Percentiles rank a stretch among this genome's conserved stretches.
Evolutionary conservation across 2,797 vertebrate genomes (phyloP).

Genomic region (Helarctos malayanus): DNA sequence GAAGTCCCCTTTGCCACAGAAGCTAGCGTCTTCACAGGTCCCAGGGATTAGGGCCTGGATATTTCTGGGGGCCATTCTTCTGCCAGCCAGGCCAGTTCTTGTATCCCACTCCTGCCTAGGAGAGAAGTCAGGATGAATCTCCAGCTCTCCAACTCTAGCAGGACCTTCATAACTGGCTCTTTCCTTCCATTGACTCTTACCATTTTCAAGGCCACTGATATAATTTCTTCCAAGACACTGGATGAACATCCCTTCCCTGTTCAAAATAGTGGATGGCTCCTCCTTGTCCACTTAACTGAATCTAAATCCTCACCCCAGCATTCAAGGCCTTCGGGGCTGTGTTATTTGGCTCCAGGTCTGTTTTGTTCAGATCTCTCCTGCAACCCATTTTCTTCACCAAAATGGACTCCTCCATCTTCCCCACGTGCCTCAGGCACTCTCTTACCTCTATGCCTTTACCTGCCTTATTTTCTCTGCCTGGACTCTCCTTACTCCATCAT

Average conservation of each 20-base stretch:
- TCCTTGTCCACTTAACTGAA: neutral
- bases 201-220: neutral
- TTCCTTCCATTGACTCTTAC: neutral
- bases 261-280: neutral
- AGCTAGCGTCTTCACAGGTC: neutral
- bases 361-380: neutral
- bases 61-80: neutral
- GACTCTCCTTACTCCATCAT: neutral
- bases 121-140: neutral
- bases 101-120: neutral
- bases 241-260: neutral
- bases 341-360: neutral
- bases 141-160: neutral
- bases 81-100: neutral
- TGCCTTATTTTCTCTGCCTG: neutral
- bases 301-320: neutral
- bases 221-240: neutral
- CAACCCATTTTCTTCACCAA: neutral
- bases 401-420: neutral
- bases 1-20: neutral
- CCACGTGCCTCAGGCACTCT: neutral
- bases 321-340: neutral
- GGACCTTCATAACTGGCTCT: neutral
- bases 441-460: neutral
- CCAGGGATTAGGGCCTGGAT: neutral